phyloP scores from a whole-genome alignment of 2,797 vertebrate genomes.

The Anolis apletophallus region DNA sequence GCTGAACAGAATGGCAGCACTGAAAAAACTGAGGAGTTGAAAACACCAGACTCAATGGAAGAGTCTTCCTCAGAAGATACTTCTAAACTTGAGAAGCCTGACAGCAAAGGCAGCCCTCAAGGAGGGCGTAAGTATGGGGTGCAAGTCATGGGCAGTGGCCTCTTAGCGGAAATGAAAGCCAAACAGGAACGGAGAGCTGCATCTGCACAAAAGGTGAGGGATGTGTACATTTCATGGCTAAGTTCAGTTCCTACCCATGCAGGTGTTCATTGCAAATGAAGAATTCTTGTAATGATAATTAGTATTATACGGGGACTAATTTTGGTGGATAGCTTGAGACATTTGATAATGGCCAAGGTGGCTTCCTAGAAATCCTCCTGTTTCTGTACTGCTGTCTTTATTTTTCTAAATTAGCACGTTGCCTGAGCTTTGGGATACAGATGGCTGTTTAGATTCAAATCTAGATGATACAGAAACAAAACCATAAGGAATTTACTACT shows the following conservation, averaged over 20 bases:
- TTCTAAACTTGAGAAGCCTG: conserved; percentile 67
- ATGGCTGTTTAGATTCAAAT: conserved; percentile 60
- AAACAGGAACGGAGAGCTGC: conserved; percentile 94
- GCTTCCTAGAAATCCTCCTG: background rate
- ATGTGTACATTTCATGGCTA: conserved; percentile 45
- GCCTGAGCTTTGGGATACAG: conserved; percentile 59
- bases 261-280: background rate
- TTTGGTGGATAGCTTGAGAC: background rate
- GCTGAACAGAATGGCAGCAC: conserved; percentile 81
- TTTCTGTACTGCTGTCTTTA: conserved; percentile 40
- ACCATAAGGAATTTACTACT: conserved; percentile 65
- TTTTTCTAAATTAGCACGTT: conserved; percentile 37
- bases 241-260: background rate
- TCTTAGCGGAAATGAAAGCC: conserved; percentile 97
- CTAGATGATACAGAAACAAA: conserved; percentile 61
- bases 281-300: background rate
- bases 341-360: background rate
- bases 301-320: background rate
- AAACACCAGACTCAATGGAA: conserved; percentile 89
- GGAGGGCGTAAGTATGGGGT: conserved; percentile 88
- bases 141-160: conserved; percentile 93
- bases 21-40: conserved; percentile 87
- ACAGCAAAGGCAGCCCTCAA: conserved; percentile 90
- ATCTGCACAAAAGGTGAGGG: conserved; percentile 86
- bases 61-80: conserved; percentile 81